A percentile compares a stretch with the other conserved stretches of the same genome.
phyloP scores from a whole-genome alignment of 2,797 vertebrate genomes.

The Sebastes aleutianus region DNA sequence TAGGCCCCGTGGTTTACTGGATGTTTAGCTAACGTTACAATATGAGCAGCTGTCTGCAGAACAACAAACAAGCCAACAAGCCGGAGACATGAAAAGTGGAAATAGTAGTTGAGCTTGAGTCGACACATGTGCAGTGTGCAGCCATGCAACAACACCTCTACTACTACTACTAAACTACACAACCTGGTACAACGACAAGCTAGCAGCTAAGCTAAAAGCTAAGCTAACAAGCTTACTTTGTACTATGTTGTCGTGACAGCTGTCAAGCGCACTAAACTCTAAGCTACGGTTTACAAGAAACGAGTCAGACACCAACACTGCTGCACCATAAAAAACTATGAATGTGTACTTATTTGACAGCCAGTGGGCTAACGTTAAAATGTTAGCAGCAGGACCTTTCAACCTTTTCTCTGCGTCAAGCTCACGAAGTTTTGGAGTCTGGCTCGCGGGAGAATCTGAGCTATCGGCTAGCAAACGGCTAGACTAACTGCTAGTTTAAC shows the following conservation, averaged over 20 bases:
- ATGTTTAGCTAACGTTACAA: conserved; percentile 32
- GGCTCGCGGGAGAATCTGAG: conserved; percentile 81
- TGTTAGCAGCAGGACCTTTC: conserved; percentile 37
- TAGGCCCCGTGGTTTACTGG: conserved; percentile 64
- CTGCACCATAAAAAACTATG: not conserved
- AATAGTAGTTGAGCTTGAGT: not conserved
- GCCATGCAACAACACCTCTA: not conserved
- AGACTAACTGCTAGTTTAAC: too few species aligned
- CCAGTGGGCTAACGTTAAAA: conserved; percentile 12
- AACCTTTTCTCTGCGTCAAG: conserved; percentile 46
- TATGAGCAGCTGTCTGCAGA: not conserved
- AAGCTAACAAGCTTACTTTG: conserved; percentile 77
- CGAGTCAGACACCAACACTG: not conserved
- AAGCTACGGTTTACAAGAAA: conserved; percentile 37
- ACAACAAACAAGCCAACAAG: conserved; percentile 7
- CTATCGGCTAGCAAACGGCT: conserved; percentile 16
- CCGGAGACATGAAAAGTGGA: not conserved
- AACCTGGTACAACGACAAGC: conserved; percentile 16
- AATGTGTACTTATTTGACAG: conserved; percentile 14
- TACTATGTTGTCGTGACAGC: conserved; percentile 80
- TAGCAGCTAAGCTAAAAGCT: conserved; percentile 52
- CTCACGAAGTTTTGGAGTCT: conserved; percentile 82
- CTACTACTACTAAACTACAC: not conserved
- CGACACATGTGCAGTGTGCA: not conserved
- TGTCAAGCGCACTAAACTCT: conserved; percentile 79